Conservation (phyloP, 2,113 vertebrate species). For the Columba livia region DNA sequence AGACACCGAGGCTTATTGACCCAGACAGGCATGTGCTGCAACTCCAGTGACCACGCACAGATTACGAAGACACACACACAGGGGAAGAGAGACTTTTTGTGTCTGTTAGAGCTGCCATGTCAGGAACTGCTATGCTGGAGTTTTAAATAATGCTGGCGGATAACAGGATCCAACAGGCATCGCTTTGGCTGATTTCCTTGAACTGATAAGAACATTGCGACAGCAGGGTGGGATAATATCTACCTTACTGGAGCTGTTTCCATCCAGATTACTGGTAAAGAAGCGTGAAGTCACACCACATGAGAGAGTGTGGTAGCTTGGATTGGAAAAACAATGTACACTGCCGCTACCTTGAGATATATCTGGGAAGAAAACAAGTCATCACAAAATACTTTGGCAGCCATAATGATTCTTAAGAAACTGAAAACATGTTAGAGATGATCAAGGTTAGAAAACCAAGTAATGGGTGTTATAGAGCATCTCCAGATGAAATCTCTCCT, state of each 20-base stretch:
- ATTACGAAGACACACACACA: neutral
- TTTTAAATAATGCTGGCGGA: neutral
- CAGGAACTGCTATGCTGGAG: neutral
- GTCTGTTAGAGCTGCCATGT: fast-evolving
- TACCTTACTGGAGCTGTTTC: conserved; percentile 91
- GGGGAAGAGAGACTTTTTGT: neutral
- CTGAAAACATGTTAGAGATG: neutral
- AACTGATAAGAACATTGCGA: conserved; percentile 37
- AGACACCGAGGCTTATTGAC: neutral
- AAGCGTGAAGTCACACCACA: conserved; percentile 86
- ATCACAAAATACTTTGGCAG: conserved; percentile 67
- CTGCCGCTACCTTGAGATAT: conserved; percentile 83
- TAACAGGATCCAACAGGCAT: neutral
- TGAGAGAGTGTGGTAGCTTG: conserved; percentile 92
- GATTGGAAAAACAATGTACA: conserved; percentile 91
- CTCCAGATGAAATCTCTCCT: neutral
- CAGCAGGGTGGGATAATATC: conserved; percentile 33
- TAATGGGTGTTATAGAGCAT: neutral
- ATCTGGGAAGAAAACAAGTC: conserved; percentile 84
- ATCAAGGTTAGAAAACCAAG: neutral
- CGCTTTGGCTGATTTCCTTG: conserved; percentile 55
- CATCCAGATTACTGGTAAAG: conserved; percentile 87
- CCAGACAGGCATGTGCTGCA: neutral
- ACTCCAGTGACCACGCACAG: neutral
- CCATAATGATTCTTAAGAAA: neutral